Conservation (phyloP, 2,113 vertebrate genomes). For the Gymnocephalus cernua region DNA sequence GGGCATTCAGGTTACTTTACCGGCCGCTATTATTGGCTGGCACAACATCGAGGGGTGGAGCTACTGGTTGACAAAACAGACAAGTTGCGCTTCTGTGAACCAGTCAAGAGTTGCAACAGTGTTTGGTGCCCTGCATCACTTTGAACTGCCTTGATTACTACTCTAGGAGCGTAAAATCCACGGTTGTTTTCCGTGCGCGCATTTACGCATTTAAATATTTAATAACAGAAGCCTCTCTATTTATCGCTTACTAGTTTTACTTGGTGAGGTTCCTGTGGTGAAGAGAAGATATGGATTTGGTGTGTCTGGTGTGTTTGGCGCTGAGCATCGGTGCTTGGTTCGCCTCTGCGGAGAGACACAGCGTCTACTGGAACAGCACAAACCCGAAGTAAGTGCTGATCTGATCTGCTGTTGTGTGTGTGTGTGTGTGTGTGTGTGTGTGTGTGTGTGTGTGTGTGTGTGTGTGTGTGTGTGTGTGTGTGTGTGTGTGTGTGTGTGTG, state of each 20-base stretch:
- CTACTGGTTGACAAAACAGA: slow-evolving; percentile 49
- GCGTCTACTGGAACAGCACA: slow-evolving; percentile 85
- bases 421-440: slow-evolving; percentile 15
- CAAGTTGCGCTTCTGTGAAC: slow-evolving; percentile 12
- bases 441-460: neutral
- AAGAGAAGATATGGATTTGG: slow-evolving; percentile 79
- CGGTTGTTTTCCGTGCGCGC: neutral
- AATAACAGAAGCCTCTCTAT: neutral
- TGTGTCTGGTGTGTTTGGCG: slow-evolving; percentile 71
- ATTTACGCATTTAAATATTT: slow-evolving; percentile 8
- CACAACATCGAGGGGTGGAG: slow-evolving; percentile 18
- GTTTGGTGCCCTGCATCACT: rapidly evolving
- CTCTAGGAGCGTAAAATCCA: neutral
- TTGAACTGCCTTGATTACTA: neutral
- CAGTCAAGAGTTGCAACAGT: slow-evolving; percentile 38
- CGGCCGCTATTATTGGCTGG: slow-evolving; percentile 52
- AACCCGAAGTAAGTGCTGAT: slow-evolving; percentile 81
- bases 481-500: neutral
- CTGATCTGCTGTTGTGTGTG: neutral
- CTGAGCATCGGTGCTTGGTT: slow-evolving; percentile 75
- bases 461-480: neutral
- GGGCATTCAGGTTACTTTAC: neutral
- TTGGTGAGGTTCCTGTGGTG: slow-evolving; percentile 9
- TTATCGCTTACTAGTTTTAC: neutral
- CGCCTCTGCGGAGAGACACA: slow-evolving; percentile 82